Evolutionary conservation across 2,797 vertebrate species (phyloP), one percentile per base, ranked within the genome.

Genomic region (Micrastur ruficollis): DNA sequence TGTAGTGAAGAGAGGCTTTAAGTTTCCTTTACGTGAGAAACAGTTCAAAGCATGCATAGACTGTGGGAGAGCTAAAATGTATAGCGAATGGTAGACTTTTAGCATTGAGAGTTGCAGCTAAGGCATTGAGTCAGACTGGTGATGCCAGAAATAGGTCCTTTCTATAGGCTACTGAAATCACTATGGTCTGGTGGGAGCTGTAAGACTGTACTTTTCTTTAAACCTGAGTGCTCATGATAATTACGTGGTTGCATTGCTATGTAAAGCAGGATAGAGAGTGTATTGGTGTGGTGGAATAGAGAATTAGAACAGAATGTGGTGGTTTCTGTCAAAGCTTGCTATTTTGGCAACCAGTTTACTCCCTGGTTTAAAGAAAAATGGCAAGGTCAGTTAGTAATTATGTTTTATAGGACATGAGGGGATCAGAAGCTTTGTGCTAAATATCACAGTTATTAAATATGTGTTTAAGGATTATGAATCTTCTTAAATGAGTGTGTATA

Each of bases 401-500:
- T 56, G 34, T 62, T 4, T 73, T 73, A 26, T 14, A 52, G 66
- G 38, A 52, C 71, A 50, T 76, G 74, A 50, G 52, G 44, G 67
- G 55, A 72, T 93, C 84, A 89, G 83, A 65, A 75, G 58, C 66
- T 83, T 87, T 73, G 71, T 86, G 82, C 56, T 76, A 75, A 76
- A 42, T 92, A 94, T 81, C 68, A n/a, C 66, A 82, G 34, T 83
- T 68, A 84, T 68, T 89, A 92, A 92, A 87, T 86, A 79, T 86
- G 32, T 81, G n/a, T 59, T 81, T 71, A 89, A 91, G 81, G 87
- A 81, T 94, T 84, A 72, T 61, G 63, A 44, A 42, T 81, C 79
- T 46, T 66, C 46, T 81, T 74, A 61, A 82, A 59, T 44, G 78
- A 83, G 46, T 47, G 70, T n/a, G 12, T 40, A 0, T 52, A 8